A percentile compares a stretch with the other conserved stretches of the same genome.
These are phyloP conservation scores for Microctonus aethiopoides DNA, from an alignment of 2,888 invertebrate species.

Conservation along the genomic window DNA sequence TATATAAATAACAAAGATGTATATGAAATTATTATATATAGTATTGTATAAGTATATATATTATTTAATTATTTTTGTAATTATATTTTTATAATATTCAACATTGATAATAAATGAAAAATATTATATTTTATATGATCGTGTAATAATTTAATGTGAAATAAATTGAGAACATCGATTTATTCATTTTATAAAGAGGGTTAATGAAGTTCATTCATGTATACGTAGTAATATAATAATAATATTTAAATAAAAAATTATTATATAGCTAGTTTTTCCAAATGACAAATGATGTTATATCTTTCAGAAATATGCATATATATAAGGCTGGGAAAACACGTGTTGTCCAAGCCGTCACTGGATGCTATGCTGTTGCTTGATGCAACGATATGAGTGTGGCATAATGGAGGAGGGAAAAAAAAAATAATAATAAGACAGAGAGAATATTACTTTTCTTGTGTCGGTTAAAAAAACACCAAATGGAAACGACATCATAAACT, in stretches of 20 bases:
- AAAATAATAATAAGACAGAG: background rate
- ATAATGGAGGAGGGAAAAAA: slow-evolving; percentile 3
- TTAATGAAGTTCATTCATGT: background rate
- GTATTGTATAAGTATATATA: too few species aligned
- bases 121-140: too few species aligned
- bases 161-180: background rate
- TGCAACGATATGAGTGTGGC: background rate
- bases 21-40: too few species aligned
- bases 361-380: background rate
- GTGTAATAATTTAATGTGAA: background rate
- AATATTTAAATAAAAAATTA: too few species aligned
- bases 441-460: background rate
- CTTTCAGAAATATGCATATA: slow-evolving; percentile 24
- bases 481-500: background rate
- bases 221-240: too few species aligned
- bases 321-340: slow-evolving; percentile 46
- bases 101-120: too few species aligned
- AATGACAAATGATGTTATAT: slow-evolving; percentile 32
- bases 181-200: background rate
- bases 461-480: slow-evolving; percentile 1
- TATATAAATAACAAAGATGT: too few species aligned
- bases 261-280: slow-evolving; percentile 9
- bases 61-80: too few species aligned
- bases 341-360: slow-evolving; percentile 44
- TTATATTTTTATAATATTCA: too few species aligned